These are phyloP conservation scores for Leptopilina syphax DNA, from an alignment of 2,888 invertebrate genomes.

Conservation along the genomic window DNA sequence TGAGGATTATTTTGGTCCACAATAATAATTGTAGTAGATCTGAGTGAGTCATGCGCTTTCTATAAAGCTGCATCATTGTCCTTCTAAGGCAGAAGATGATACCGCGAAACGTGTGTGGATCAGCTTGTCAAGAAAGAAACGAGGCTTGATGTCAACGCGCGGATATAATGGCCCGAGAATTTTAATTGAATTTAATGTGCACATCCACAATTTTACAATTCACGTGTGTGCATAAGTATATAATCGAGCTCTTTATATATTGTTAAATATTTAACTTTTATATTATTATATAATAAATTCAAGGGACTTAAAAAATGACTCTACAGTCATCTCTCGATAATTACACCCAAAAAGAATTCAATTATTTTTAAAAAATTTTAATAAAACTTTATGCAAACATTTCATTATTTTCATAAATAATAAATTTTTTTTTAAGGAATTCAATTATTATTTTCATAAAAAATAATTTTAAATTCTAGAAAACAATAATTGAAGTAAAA, in stretches of 20 bases:
- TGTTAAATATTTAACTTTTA: no score
- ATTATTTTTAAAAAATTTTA: no score
- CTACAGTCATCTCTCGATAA: no score
- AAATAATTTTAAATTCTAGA: no score
- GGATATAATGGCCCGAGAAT: conserved; percentile 30
- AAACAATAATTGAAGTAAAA: no score
- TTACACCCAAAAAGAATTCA: no score
- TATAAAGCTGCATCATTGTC: conserved; percentile 39
- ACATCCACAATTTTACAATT: conserved; percentile 15
- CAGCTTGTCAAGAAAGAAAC: conserved; percentile 38
- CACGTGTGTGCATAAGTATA: conserved; percentile 1
- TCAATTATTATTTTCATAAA: no score
- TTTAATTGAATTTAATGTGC: conserved; percentile 34
- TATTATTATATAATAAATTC: no score
- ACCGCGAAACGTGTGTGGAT: conserved; percentile 38
- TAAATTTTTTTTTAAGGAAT: no score
- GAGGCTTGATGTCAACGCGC: conserved; percentile 20
- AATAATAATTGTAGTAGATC: conserved; percentile 22
- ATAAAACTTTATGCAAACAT: no score
- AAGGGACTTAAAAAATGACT: no score
- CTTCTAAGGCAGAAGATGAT: conserved; percentile 39
- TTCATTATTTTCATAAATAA: no score
- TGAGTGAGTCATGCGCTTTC: neutral
- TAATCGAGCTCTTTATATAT: neutral
- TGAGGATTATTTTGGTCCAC: neutral